phyloP scores from a whole-genome alignment of 2,888 invertebrate genomes.

The Operophtera brumata region DNA sequence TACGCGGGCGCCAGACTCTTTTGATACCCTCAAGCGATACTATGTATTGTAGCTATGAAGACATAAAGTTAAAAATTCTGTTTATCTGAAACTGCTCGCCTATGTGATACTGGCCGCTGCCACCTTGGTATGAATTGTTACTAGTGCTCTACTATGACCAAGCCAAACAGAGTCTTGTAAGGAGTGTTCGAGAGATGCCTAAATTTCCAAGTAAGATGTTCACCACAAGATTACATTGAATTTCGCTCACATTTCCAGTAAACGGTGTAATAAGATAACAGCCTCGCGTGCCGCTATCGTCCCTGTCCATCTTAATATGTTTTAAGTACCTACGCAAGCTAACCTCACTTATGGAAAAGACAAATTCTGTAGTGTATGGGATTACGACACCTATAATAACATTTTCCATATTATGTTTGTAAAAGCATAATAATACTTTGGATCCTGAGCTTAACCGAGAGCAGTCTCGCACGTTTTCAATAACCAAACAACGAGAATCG shows the following conservation, averaged over 20 bases:
- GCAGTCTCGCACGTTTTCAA: not conserved
- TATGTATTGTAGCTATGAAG: too few species aligned
- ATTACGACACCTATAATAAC: too few species aligned
- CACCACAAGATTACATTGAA: constrained; percentile 4
- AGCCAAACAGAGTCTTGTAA: not conserved
- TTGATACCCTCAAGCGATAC: too few species aligned
- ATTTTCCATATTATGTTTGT: not conserved
- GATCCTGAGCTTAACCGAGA: not conserved
- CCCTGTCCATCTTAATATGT: constrained; percentile 12
- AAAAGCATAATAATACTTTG: not conserved
- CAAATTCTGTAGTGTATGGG: too few species aligned
- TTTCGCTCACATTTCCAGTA: constrained; percentile 14
- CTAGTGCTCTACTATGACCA: not conserved
- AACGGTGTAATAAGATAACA: constrained; percentile 12
- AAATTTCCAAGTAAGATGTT: constrained; percentile 5
- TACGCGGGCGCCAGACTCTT: too few species aligned
- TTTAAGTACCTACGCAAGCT: too few species aligned
- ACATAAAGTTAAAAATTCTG: too few species aligned
- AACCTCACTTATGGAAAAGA: too few species aligned
- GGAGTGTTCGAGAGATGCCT: not conserved
- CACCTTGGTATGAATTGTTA: not conserved
- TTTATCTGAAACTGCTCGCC: too few species aligned
- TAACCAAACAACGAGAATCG: constrained; percentile 4
- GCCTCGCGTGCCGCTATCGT: constrained; percentile 11
- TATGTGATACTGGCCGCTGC: too few species aligned